These are phyloP conservation scores for Lucifuga dentata DNA, from an alignment of 2,113 vertebrate species.

Conservation along the genomic window DNA sequence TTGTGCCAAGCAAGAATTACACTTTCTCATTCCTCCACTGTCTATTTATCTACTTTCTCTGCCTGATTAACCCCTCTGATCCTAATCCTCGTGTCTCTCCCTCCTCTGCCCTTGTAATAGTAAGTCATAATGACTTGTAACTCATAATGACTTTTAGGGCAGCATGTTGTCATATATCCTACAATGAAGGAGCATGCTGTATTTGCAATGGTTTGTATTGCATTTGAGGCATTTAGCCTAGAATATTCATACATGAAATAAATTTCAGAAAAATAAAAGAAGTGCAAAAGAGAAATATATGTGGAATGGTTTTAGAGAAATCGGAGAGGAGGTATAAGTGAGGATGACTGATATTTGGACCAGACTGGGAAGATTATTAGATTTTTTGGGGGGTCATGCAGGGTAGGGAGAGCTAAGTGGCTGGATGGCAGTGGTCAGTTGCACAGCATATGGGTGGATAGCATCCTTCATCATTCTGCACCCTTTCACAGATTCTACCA, in stretches of 20 bases:
- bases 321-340: no score
- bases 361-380: constrained; percentile 41
- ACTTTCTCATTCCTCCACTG: constrained; percentile 74
- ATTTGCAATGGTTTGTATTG: no score
- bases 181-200: background rate
- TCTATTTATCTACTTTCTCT: constrained; percentile 67
- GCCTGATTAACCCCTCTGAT: constrained; percentile 36
- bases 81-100: constrained; percentile 26
- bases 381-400: constrained; percentile 8
- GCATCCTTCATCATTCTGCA: no score
- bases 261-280: no score
- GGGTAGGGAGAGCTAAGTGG: constrained; percentile 13
- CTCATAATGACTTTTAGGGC: constrained; percentile 37
- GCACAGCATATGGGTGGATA: no score
- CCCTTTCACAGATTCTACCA: background rate
- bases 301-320: no score
- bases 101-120: constrained; percentile 46
- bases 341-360: constrained; percentile 36
- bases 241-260: no score
- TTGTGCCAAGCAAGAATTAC: constrained; percentile 78
- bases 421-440: background rate
- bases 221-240: no score
- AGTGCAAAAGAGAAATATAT: no score
- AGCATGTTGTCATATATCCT: constrained; percentile 21
- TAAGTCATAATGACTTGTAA: no score